Conservation (phyloP, 2,888 invertebrate species). For the Eristalis tenax region DNA sequence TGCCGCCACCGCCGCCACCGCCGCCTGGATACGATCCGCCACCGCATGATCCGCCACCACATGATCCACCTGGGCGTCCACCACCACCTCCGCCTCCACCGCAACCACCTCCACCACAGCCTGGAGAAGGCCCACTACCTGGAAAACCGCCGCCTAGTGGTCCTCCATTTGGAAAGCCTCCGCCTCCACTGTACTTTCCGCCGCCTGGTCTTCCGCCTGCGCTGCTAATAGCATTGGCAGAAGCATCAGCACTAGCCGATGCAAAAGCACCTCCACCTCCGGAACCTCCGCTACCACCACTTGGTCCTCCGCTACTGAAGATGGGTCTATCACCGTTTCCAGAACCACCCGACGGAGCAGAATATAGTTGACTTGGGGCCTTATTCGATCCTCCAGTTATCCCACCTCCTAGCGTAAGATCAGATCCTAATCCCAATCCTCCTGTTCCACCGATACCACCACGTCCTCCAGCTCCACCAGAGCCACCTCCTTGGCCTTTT, state of each 20-base stretch:
- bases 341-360: not conserved
- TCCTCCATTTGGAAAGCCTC: slow-evolving; percentile 50
- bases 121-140: slow-evolving; percentile 29
- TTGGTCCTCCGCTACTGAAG: slow-evolving; percentile 12
- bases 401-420: not conserved
- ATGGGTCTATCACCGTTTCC: not conserved
- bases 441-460: not conserved
- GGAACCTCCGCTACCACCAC: not conserved
- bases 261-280: slow-evolving; percentile 5
- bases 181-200: slow-evolving; percentile 48
- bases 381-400: not conserved
- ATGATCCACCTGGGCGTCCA: slow-evolving; percentile 31
- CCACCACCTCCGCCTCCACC: slow-evolving; percentile 40
- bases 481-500: not conserved
- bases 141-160: slow-evolving; percentile 51
- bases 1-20: slow-evolving; percentile 35
- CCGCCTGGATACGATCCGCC: slow-evolving; percentile 27
- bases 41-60: slow-evolving; percentile 25
- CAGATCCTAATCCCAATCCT: not conserved
- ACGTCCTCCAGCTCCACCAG: slow-evolving; percentile 23
- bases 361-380: not conserved
- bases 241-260: slow-evolving; percentile 48
- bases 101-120: slow-evolving; percentile 48
- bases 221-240: slow-evolving; percentile 38
- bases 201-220: slow-evolving; percentile 30